Conservation (phyloP, 1,140 invertebrate genomes). For the Drosophila sechellia region DNA sequence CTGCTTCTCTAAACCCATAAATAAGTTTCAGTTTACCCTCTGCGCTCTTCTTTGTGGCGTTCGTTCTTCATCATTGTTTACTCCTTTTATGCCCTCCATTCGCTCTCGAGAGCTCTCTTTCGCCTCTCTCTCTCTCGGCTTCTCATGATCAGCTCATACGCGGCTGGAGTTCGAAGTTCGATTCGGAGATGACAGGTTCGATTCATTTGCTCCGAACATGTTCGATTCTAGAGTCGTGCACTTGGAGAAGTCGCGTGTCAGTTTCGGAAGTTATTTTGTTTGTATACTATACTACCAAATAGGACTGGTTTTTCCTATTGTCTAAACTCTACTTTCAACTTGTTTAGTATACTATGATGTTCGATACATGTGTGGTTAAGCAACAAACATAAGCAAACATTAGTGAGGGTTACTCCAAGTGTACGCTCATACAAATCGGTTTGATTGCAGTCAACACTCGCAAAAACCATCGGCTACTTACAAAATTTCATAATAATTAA, state of each 20-base stretch:
- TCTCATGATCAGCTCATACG: constrained; percentile 46
- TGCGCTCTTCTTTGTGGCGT: constrained; percentile 12
- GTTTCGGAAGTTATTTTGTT: too few relatives aligned
- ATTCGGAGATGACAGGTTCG: not conserved
- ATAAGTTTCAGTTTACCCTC: not conserved
- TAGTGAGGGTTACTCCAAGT: not conserved
- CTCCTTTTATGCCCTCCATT: constrained; percentile 20
- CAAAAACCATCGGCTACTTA: too few relatives aligned
- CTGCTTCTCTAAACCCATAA: not conserved
- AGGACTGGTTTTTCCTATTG: too few relatives aligned
- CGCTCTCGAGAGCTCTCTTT: constrained; percentile 1
- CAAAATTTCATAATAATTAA: too few relatives aligned
- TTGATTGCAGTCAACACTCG: not conserved
- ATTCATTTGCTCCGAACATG: not conserved
- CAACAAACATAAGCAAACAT: too few relatives aligned
- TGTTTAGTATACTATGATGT: too few relatives aligned
- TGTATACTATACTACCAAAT: too few relatives aligned
- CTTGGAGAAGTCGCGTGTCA: not conserved
- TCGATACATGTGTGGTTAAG: too few relatives aligned
- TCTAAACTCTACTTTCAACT: too few relatives aligned
- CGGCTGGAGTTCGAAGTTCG: constrained; percentile 14
- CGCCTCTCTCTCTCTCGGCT: constrained; percentile 6
- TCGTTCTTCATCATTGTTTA: constrained; percentile 30
- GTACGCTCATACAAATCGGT: not conserved
- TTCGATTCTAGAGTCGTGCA: not conserved